phyloP scores from a whole-genome alignment of 2,113 vertebrate genomes.

The Crotalus viridis region DNA sequence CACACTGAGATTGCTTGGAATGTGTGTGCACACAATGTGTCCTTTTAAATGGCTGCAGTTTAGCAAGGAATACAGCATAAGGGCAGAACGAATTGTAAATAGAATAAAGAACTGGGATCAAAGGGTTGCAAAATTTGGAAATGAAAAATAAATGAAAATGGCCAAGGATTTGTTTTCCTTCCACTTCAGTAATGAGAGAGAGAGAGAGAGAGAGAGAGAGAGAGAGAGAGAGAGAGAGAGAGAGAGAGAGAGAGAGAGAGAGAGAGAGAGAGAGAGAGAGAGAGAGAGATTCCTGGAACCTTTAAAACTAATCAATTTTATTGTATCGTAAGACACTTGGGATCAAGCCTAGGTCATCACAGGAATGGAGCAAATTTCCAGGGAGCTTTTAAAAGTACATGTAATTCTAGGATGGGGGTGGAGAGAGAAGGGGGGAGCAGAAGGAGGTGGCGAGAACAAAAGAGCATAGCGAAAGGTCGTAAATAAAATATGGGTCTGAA shows the following conservation, averaged over 20 bases:
- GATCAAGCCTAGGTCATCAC: neutral
- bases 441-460: neutral
- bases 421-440: neutral
- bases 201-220: neutral
- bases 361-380: neutral
- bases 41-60: neutral
- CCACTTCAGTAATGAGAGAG: neutral
- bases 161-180: neutral
- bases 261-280: neutral
- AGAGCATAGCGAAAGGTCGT: neutral
- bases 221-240: neutral
- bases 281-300: neutral
- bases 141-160: neutral
- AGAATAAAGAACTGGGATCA: neutral
- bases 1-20: neutral
- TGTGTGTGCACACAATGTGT: neutral
- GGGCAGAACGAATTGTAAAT: neutral
- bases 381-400: neutral
- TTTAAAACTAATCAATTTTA: neutral
- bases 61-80: neutral
- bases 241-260: neutral
- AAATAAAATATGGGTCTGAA: neutral
- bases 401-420: neutral
- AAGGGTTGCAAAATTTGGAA: neutral
- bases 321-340: neutral